phyloP scores from a whole-genome alignment of 1,140 invertebrate species.

The Ceratosolen solmsi region DNA sequence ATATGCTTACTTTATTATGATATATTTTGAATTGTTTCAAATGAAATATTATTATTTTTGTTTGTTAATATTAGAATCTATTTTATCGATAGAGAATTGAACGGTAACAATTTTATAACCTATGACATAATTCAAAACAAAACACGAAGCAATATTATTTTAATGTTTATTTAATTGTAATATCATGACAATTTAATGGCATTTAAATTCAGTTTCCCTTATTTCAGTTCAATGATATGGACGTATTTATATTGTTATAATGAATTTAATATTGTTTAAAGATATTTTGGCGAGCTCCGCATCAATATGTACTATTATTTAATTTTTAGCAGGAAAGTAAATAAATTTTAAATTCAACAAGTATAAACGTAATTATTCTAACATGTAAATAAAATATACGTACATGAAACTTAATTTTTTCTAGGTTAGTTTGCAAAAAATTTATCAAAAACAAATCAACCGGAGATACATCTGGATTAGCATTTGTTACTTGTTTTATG shows the following conservation, averaged over 20 bases:
- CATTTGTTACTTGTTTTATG: slow-evolving; percentile 84
- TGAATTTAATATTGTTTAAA: slow-evolving; percentile 62
- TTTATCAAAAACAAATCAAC: slow-evolving; percentile 79
- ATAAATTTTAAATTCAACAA: slow-evolving; percentile 59
- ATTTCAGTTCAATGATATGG: slow-evolving; percentile 5
- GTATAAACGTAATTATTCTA: slow-evolving; percentile 63
- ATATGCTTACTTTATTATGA: too few species aligned
- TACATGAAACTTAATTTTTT: slow-evolving; percentile 36
- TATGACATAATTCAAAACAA: slow-evolving; percentile 18
- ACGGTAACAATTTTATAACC: slow-evolving; percentile 13
- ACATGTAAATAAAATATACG: neutral
- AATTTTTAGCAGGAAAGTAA: slow-evolving; percentile 82
- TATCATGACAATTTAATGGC: neutral
- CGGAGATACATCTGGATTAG: slow-evolving; percentile 80
- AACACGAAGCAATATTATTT: neutral
- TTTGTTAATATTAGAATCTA: neutral
- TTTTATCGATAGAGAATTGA: slow-evolving; percentile 2
- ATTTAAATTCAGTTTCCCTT: neutral
- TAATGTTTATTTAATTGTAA: neutral
- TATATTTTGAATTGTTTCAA: too few species aligned
- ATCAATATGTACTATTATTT: slow-evolving; percentile 79
- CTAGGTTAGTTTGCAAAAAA: slow-evolving; percentile 80
- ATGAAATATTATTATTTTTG: too few species aligned
- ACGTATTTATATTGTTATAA: slow-evolving; percentile 12
- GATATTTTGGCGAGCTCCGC: slow-evolving; percentile 76